Conservation (phyloP, 2,888 invertebrate species). For the Ellobium chinense region DNA sequence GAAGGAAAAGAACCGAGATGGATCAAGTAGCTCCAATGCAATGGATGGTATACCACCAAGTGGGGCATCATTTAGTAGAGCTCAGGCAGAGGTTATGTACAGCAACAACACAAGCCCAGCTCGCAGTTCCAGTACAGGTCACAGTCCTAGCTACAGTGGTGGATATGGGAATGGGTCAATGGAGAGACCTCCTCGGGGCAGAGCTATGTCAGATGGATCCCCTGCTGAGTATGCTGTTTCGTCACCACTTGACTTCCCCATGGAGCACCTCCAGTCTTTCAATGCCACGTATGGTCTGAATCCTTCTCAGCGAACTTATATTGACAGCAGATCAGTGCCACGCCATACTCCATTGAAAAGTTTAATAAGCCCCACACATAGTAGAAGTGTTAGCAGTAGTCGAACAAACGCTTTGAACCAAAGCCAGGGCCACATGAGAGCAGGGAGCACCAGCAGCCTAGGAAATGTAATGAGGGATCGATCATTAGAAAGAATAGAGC, state of each 20-base stretch:
- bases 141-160: constrained; percentile 30
- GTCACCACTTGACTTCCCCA: constrained; percentile 71
- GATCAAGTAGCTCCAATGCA: constrained; percentile 10
- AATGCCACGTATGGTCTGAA: constrained; percentile 55
- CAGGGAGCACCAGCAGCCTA: constrained; percentile 64
- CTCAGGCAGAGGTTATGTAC: constrained; percentile 33
- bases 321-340: constrained; percentile 51
- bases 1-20: constrained; percentile 41
- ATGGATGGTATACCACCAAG: constrained; percentile 17
- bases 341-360: constrained; percentile 50
- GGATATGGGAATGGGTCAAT: constrained; percentile 43
- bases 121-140: constrained; percentile 43
- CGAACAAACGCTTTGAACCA: constrained; percentile 34
- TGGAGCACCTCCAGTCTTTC: constrained; percentile 67
- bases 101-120: constrained; percentile 46
- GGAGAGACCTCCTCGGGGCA: constrained; percentile 46
- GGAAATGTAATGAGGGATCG: constrained; percentile 69
- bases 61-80: constrained; percentile 38
- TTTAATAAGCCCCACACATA: constrained; percentile 50
- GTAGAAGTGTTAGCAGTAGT: constrained; percentile 44
- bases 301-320: constrained; percentile 49
- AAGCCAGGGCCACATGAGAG: constrained; percentile 49
- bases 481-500: constrained; percentile 66
- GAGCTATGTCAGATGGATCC: constrained; percentile 56
- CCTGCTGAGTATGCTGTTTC: constrained; percentile 53